These are phyloP conservation scores for Gasterosteus aculeatus DNA, from an alignment of 2,113 vertebrate genomes.

Conservation along the genomic window DNA sequence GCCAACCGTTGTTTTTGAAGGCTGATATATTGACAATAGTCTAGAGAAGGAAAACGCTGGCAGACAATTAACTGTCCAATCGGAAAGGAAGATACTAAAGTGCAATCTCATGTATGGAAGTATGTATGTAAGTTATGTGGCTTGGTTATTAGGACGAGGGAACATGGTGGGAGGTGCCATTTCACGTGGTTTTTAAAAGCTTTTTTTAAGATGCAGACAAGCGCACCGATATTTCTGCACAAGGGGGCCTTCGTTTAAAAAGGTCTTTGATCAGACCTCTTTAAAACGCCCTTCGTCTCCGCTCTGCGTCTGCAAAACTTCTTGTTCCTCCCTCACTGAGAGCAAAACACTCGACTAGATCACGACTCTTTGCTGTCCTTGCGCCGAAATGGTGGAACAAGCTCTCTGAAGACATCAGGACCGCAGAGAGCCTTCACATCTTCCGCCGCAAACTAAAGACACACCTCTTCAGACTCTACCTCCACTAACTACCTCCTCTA, in stretches of 20 bases:
- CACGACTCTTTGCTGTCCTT: too few species aligned
- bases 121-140: background rate
- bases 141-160: background rate
- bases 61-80: background rate
- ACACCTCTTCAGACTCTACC: too few species aligned
- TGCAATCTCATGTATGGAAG: background rate
- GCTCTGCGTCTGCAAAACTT: too few species aligned
- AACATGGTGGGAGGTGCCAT: background rate
- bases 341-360: too few species aligned
- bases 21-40: background rate
- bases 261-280: background rate
- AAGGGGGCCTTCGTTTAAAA: background rate
- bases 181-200: background rate
- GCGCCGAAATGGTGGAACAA: too few species aligned
- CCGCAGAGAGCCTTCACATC: too few species aligned
- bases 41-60: background rate
- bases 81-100: background rate
- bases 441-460: too few species aligned
- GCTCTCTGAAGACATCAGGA: too few species aligned
- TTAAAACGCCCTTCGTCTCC: background rate
- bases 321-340: too few species aligned
- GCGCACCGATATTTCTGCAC: background rate
- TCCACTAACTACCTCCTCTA: too few species aligned
- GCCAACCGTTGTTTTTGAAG: background rate
- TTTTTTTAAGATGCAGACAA: background rate